Percentiles rank a stretch among this genome's conserved stretches.
Conservation (phyloP, 2,113 vertebrate species). For the Chelonoidis abingdonii region DNA sequence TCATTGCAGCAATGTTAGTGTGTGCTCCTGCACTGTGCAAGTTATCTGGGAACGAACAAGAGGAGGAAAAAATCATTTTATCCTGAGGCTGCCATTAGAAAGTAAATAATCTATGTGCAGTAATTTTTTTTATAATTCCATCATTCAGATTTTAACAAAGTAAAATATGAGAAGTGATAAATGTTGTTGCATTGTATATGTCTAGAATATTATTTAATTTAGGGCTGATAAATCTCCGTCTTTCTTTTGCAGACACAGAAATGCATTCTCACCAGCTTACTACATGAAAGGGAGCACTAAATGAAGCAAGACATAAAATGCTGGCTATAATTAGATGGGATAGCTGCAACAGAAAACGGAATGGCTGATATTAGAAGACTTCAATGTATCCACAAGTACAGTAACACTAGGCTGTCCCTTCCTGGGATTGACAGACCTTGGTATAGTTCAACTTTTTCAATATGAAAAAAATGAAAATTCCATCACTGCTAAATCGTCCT, state of each 20-base stretch:
- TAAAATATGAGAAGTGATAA: neutral
- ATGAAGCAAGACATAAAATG: neutral
- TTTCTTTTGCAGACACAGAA: neutral
- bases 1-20: neutral
- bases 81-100: neutral
- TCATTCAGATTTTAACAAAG: neutral
- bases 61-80: neutral
- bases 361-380: neutral
- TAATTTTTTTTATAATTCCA: neutral
- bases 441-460: neutral
- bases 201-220: neutral
- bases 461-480: neutral
- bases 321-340: neutral
- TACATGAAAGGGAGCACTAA: neutral
- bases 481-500: neutral
- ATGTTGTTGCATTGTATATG: neutral
- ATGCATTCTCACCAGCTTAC: neutral
- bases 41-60: neutral
- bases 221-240: neutral
- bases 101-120: neutral
- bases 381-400: neutral
- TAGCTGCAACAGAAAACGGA: no score
- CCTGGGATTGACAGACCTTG: accelerated
- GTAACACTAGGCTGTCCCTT: accelerated
- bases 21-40: neutral